These are phyloP conservation scores for Cataglyphis livida DNA, from an alignment of 2,888 invertebrate species.

Conservation along the genomic window DNA sequence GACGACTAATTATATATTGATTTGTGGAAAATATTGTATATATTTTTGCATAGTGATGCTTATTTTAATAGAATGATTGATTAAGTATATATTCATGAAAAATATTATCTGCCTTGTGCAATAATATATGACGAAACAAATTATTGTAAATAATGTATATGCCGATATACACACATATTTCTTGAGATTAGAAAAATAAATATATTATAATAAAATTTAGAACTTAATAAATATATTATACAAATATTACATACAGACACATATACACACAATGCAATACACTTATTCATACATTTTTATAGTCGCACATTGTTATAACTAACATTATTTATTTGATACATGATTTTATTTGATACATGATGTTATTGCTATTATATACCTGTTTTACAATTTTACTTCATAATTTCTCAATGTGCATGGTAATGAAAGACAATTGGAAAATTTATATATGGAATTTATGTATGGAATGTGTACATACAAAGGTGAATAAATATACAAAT, in stretches of 20 bases:
- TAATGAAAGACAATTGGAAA: not conserved
- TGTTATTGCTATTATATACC: conserved; percentile 18
- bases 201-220: not conserved
- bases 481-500: conserved; percentile 32
- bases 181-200: conserved; percentile 2
- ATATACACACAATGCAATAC: not conserved
- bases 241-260: conserved; percentile 28
- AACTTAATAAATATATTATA: conserved; percentile 1
- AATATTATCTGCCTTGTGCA: conserved; percentile 26
- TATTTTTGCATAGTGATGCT: not conserved
- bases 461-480: conserved; percentile 37
- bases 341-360: conserved; percentile 49
- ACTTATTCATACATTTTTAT: conserved; percentile 53
- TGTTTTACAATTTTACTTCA: conserved; percentile 34
- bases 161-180: conserved; percentile 29
- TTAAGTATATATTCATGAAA: not conserved
- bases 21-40: conserved; percentile 19
- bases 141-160: conserved; percentile 67
- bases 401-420: not conserved
- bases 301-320: conserved; percentile 36
- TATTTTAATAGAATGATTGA: not conserved
- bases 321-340: conserved; percentile 58
- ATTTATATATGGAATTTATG: conserved; percentile 20
- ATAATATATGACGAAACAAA: conserved; percentile 38
- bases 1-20: not conserved